Evolutionary conservation across 2,113 vertebrate species (phyloP).

Genomic region (Microcebus murinus): DNA sequence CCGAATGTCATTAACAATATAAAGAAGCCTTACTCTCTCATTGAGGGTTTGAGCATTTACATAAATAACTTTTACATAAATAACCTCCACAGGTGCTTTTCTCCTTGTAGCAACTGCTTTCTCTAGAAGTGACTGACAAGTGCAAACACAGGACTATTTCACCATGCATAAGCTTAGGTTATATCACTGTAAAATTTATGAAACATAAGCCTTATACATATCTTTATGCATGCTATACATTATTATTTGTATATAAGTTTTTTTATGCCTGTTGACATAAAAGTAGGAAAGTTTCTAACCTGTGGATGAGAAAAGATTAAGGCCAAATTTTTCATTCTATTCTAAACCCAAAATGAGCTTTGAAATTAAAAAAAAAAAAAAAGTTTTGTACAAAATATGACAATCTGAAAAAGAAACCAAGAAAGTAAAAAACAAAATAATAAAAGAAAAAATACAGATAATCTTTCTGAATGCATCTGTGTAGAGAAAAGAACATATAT

Average conservation of each 20-base stretch:
- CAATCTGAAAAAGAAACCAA: too few species aligned
- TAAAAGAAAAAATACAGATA: not conserved
- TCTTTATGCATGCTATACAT: not conserved
- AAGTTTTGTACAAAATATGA: not conserved
- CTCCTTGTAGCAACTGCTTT: not conserved
- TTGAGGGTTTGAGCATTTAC: not conserved
- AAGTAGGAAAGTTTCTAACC: not conserved
- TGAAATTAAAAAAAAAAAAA: not conserved
- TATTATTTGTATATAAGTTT: not conserved
- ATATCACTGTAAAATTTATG: not conserved
- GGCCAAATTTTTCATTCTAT: not conserved
- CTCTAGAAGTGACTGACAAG: not conserved
- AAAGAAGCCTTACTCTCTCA: not conserved
- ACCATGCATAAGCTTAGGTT: not conserved
- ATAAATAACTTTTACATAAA: not conserved
- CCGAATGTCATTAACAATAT: constrained; percentile 1
- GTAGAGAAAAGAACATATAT: not conserved
- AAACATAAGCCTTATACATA: not conserved
- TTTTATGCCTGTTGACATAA: not conserved
- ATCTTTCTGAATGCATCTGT: not conserved
- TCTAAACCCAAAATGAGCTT: constrained; percentile 22
- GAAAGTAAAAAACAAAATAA: not conserved
- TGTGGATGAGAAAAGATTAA: not conserved
- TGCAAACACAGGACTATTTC: not conserved
- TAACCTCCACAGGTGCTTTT: not conserved